These are phyloP conservation scores for Theretra japonica DNA, from an alignment of 2,888 invertebrate species.

Conservation along the genomic window DNA sequence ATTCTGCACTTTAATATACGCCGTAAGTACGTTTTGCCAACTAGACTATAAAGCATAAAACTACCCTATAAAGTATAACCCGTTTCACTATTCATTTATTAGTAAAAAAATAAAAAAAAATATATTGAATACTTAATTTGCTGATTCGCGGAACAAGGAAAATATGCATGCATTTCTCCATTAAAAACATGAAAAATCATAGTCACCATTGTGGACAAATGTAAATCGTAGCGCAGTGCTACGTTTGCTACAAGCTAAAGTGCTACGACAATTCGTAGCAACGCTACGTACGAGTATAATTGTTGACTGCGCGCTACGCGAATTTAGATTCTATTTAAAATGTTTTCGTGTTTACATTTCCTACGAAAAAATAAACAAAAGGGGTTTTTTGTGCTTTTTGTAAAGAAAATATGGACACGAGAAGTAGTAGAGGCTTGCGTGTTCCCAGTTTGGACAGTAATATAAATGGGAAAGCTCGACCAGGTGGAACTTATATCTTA, in stretches of 20 bases:
- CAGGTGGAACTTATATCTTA: too few relatives aligned
- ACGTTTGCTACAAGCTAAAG: constrained; percentile 8
- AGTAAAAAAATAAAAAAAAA: too few relatives aligned
- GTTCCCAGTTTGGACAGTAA: too few relatives aligned
- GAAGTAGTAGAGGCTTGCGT: too few relatives aligned
- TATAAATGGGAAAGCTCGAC: too few relatives aligned
- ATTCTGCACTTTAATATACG: too few relatives aligned
- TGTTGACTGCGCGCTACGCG: constrained; percentile 15
- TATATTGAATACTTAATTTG: too few relatives aligned
- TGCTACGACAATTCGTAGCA: constrained; percentile 24
- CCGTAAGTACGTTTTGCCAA: too few relatives aligned
- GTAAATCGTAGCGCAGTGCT: constrained; percentile 3
- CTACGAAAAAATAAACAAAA: constrained; percentile 7
- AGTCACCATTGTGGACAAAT: constrained; percentile 6
- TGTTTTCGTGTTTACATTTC: constrained; percentile 6
- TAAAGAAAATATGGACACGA: not conserved
- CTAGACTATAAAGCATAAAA: too few relatives aligned
- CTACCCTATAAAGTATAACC: too few relatives aligned
- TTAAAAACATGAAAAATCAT: not conserved
- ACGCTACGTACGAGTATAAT: constrained; percentile 23
- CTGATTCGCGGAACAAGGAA: not conserved
- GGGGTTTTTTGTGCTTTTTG: not conserved
- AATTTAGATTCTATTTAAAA: constrained; percentile 18
- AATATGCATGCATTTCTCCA: not conserved
- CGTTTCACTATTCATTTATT: too few relatives aligned